phyloP scores from a whole-genome alignment of 35 echinoderm and acorn worm genomes.

The Lytechinus pictus region DNA sequence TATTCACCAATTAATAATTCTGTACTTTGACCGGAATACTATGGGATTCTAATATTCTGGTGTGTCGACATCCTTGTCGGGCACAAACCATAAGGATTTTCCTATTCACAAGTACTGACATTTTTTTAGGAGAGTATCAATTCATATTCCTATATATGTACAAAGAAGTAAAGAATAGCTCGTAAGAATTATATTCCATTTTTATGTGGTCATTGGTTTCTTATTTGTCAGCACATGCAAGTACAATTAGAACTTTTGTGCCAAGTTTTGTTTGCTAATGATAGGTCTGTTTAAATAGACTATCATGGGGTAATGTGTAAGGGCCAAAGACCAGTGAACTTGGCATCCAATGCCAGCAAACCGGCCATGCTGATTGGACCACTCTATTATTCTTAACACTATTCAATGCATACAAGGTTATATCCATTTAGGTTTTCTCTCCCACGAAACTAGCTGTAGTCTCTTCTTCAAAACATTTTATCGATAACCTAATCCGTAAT shows the following conservation, averaged over 20 bases:
- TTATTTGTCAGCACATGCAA: neutral
- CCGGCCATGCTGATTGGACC: conserved; percentile 6
- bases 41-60: too few species aligned
- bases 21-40: too few species aligned
- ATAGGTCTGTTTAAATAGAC: neutral
- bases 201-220: too few species aligned
- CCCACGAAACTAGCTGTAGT: neutral
- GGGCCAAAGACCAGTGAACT: conserved; percentile 33
- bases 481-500: neutral
- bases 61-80: too few species aligned
- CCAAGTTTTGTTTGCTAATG: neutral
- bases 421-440: conserved; percentile 27
- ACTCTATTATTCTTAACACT: conserved; percentile 24
- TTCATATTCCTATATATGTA: neutral
- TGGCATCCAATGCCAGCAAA: conserved; percentile 16
- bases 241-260: neutral
- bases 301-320: neutral
- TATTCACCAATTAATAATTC: too few species aligned
- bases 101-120: neutral
- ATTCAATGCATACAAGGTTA: conserved; percentile 32
- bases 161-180: neutral
- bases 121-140: neutral
- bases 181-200: too few species aligned
- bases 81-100: too few species aligned
- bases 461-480: neutral